A percentile compares a stretch with the other conserved stretches of the same genome.
Conservation (phyloP, 2,888 invertebrate species). For the Agriopis aurantiaria region DNA sequence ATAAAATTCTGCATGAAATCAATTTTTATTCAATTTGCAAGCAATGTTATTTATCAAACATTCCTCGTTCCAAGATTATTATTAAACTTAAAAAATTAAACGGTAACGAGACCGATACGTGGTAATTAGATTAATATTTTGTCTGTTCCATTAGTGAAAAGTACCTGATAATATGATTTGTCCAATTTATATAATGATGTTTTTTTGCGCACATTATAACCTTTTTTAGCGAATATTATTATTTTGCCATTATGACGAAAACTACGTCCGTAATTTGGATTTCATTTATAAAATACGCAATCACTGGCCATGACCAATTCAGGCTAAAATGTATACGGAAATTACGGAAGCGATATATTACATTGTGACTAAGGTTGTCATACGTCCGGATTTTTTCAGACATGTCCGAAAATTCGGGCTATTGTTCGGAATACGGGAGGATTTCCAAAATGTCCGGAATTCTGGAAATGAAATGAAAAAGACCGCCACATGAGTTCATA, state of each 20-base stretch:
- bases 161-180: not conserved
- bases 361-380: not conserved
- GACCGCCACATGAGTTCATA: no score
- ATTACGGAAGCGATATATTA: constrained; percentile 8
- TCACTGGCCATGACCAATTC: constrained; percentile 25
- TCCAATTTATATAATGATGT: not conserved
- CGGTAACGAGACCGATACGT: not conserved
- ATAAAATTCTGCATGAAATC: not conserved
- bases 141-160: not conserved
- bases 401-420: no score
- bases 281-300: constrained; percentile 21
- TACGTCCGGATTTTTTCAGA: no score
- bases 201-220: constrained; percentile 5
- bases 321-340: constrained; percentile 30
- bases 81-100: not conserved
- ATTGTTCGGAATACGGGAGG: no score
- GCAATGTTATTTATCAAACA: not conserved
- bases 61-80: not conserved
- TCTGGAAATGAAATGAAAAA: no score
- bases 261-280: constrained; percentile 1
- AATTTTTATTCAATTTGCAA: not conserved
- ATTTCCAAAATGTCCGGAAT: no score
- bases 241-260: constrained; percentile 5
- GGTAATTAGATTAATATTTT: not conserved
- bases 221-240: constrained; percentile 8